Base-by-base conservation (phyloP, 2,113 vertebrate genomes). In the Larimichthys polyactis region DNA sequence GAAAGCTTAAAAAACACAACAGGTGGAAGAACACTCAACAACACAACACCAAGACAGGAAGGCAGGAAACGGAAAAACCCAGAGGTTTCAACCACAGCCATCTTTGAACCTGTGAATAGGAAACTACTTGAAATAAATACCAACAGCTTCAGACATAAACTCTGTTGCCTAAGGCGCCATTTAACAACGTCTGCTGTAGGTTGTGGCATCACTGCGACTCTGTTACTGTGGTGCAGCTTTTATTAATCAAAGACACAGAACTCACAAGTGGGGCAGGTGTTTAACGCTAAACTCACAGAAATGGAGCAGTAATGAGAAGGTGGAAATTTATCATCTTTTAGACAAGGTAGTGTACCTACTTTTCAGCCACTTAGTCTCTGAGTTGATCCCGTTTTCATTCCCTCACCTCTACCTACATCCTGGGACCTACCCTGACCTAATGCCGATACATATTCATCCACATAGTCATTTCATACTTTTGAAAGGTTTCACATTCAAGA, bases 1-100 rank as follows among this genome's bases (percentile, higher is more conserved):
- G 71, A 85, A 87, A 82, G 36, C 63, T 65, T 29, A 54, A 74
- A 81, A 78, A 77, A 71, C 77, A 80, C 75, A 76, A 71, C 87
- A 83, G 79, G 82, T 52, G 48, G 76, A 76, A 16, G 22, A 79
- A 67, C 27, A 68, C 27, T 77, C 65, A 48, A 71, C 80, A 75
- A 68, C 52, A 75, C 52, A 82, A 73, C 46, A 76, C 78, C 77
- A 19, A 90, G 77, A 22, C 75, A 81, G 64, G 70, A 76, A 69
- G 32, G 20, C 71, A 84, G 85, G 65, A 87, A 87, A 51, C 1
- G 17, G 75, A 55, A 55, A 77, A 55, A 44, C 1, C 24, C 48
- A 67, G 19, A 77, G 22, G 22, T 75, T 84, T 85, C 22, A 78
- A 82, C 72, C 20, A 0, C 16, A 44, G 72, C 17, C 51, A 68